phyloP scores from a whole-genome alignment of 2,888 invertebrate genomes.

The Phymatocera aterrima region DNA sequence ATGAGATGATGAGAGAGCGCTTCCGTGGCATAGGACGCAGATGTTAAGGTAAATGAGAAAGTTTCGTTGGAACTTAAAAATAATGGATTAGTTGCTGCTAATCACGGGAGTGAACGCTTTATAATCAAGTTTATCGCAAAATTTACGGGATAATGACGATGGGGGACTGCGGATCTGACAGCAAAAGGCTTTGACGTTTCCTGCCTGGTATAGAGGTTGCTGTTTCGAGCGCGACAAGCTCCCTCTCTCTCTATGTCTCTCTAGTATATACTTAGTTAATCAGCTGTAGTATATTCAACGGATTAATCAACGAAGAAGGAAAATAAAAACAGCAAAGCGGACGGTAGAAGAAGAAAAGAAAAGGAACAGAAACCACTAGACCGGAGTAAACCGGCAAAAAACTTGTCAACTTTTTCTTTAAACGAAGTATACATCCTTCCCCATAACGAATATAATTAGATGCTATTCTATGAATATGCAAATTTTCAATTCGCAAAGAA shows the following conservation, averaged over 20 bases:
- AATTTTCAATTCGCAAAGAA: too few relatives aligned
- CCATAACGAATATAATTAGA: too few relatives aligned
- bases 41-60: neutral
- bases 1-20: neutral
- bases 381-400: too few relatives aligned
- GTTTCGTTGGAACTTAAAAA: constrained; percentile 17
- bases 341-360: neutral
- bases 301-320: neutral
- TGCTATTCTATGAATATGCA: too few relatives aligned
- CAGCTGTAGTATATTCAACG: neutral
- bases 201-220: too few relatives aligned
- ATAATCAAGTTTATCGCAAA: constrained; percentile 42
- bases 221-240: neutral
- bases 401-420: too few relatives aligned
- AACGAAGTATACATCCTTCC: too few relatives aligned
- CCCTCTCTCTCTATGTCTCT: too few relatives aligned
- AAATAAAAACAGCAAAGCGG: neutral
- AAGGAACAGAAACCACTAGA: too few relatives aligned
- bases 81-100: constrained; percentile 41
- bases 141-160: neutral
- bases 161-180: constrained; percentile 1
- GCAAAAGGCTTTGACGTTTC: constrained; percentile 34
- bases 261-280: neutral
- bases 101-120: constrained; percentile 34
- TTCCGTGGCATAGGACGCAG: neutral